Percentiles rank a stretch among this genome's conserved stretches.
Conservation (phyloP, 1,140 invertebrate genomes). For the Acyrthosiphon pisum region DNA sequence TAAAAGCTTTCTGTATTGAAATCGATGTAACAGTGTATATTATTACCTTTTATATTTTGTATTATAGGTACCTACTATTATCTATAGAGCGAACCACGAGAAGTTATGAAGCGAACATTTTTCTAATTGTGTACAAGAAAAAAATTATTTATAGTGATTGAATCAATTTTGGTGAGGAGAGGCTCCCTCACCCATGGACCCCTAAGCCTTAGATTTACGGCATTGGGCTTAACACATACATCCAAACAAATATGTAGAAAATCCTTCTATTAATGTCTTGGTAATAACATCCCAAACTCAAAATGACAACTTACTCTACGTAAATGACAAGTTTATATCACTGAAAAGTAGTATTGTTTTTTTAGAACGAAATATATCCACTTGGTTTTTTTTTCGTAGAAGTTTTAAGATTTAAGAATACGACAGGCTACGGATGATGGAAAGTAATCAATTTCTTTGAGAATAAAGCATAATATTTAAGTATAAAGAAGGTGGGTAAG, state of each 20-base stretch:
- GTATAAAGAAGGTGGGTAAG: too few species aligned
- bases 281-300: not conserved
- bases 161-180: not conserved
- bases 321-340: not conserved
- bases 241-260: not conserved
- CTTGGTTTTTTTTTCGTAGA: too few species aligned
- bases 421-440: too few species aligned
- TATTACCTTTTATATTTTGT: too few species aligned
- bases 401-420: too few species aligned
- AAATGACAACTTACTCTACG: not conserved
- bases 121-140: not conserved
- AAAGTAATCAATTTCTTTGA: too few species aligned
- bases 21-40: not conserved
- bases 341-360: not conserved
- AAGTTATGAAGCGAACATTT: not conserved
- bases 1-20: not conserved
- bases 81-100: not conserved
- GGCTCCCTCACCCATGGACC: too few species aligned
- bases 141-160: not conserved
- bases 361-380: too few species aligned
- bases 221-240: not conserved
- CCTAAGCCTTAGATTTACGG: not conserved
- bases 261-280: not conserved
- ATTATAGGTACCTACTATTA: not conserved
- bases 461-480: too few species aligned